Conservation (phyloP, 2,888 invertebrate species). For the Rotaria socialis region DNA sequence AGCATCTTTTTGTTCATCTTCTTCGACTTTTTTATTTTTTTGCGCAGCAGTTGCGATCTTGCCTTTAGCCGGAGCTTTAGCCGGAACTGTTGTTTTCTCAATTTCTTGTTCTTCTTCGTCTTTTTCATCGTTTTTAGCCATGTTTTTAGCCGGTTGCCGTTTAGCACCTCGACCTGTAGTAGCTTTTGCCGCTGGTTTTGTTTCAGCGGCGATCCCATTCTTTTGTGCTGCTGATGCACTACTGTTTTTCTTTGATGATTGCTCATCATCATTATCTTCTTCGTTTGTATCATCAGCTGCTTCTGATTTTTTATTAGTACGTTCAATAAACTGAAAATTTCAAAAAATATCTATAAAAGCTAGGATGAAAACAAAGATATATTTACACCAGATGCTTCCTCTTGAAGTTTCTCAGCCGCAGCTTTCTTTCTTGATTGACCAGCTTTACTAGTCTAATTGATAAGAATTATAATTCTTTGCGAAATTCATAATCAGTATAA, state of each 20-base stretch:
- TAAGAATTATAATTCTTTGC: background rate
- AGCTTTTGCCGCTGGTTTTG: background rate
- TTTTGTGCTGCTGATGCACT: too few species aligned
- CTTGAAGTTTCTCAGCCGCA: background rate
- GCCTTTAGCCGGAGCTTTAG: background rate
- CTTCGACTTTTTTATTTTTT: background rate
- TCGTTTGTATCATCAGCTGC: background rate
- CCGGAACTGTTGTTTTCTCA: background rate
- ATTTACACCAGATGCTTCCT: background rate
- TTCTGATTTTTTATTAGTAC: background rate
- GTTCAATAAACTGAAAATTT: background rate
- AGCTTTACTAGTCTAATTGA: background rate
- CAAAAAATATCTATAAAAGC: background rate
- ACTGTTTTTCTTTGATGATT: background rate
- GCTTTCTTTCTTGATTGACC: background rate
- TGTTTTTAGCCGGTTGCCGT: background rate
- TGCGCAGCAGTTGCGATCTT: background rate
- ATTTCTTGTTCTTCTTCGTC: background rate
- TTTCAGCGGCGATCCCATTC: background rate
- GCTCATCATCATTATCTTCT: constrained; percentile 2
- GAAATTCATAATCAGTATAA: background rate
- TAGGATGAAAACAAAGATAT: background rate
- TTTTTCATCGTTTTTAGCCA: background rate
- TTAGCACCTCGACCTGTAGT: background rate
- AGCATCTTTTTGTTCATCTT: background rate